Percentiles rank a stretch among this genome's conserved stretches.
Conservation (phyloP, 2,113 vertebrate genomes). For the Ascaphus truei region DNA sequence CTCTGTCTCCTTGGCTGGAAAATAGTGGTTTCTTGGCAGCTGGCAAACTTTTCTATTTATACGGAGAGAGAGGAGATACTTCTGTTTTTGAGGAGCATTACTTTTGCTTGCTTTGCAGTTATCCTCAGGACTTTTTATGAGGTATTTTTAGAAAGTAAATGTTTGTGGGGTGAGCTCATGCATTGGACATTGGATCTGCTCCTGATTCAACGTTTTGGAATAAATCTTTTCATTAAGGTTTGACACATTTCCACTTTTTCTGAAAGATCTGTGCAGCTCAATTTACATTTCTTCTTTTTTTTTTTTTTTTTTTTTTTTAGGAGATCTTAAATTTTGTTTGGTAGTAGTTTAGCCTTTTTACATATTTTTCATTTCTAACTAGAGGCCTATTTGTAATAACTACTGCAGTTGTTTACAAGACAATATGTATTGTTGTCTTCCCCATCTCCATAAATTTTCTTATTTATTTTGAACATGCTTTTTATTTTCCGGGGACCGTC, state of each 20-base stretch:
- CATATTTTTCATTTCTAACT: too few species aligned
- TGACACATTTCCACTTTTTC: neutral
- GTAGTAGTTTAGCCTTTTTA: too few species aligned
- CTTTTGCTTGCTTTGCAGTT: conserved; percentile 41
- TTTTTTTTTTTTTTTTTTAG: too few species aligned
- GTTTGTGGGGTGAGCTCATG: conserved; percentile 35
- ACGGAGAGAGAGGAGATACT: neutral
- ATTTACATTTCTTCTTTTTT: too few species aligned
- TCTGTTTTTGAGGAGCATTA: conserved; percentile 6
- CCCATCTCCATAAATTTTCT: too few species aligned
- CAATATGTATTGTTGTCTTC: too few species aligned
- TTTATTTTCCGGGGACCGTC: too few species aligned
- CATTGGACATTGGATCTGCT: conserved; percentile 28
- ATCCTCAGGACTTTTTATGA: conserved; percentile 32
- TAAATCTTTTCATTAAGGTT: conserved; percentile 25
- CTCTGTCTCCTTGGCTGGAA: neutral
- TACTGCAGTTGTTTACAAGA: too few species aligned
- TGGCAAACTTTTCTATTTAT: neutral
- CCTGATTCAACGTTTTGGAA: conserved; percentile 34
- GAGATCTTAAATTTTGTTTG: too few species aligned
- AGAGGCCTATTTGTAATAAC: too few species aligned
- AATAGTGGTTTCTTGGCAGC: neutral
- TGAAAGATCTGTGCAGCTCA: too few species aligned
- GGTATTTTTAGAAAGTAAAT: conserved; percentile 40
- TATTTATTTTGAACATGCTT: too few species aligned